Base-by-base conservation (phyloP, 1,140 invertebrate genomes). In the Rhizoglyphus robini region DNA sequence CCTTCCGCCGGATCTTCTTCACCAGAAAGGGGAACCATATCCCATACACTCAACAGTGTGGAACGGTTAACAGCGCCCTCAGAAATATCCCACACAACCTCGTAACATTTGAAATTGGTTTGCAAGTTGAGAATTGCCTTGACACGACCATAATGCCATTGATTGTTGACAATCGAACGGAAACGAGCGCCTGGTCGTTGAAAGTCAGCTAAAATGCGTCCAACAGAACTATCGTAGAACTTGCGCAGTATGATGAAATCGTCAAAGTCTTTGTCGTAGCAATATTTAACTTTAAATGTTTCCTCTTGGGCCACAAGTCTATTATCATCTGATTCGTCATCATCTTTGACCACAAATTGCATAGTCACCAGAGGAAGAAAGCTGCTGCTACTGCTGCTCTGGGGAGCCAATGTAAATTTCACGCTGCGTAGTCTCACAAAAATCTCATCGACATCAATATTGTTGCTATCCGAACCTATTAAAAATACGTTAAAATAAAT, bases 181-280 rank as follows among this genome's bases (percentile, higher is more conserved):
- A 95, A 95, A 54, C 86, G 79, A 73, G 81, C 79, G 68, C 78
- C 78, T 70, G 73, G 69, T 71, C 78, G 78, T 91, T 91, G 96
- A n/a, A n/a, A n/a, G n/a, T n/a, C n/a, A n/a, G n/a, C n/a, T n/a
- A n/a, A n/a, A 69, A 84, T 83, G 58, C 88, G 80, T 25, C 81
- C 79, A 54, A 88, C 82, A 0, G 89, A 89, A 36, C 82, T 81
- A 65, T 94, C 88, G 76, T 90, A 97, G 51, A 85, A 87, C 75
- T 96, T 91, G 59, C 86, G 83, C 51, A 97, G 78, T n/a, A 98
- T 89, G 18, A 98, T 78, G 77, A 98, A 98, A 77, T 99, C 95
- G 49, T 96, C 82, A 0, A 97, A 91, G 78, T 94, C 90, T 2
- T 90, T 83, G 85, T 97, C 91, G 77, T 99, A 94, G 77, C 98